Evolutionary conservation across 2,888 invertebrate genomes (phyloP).

Genomic region (Chloroclysta siterata): DNA sequence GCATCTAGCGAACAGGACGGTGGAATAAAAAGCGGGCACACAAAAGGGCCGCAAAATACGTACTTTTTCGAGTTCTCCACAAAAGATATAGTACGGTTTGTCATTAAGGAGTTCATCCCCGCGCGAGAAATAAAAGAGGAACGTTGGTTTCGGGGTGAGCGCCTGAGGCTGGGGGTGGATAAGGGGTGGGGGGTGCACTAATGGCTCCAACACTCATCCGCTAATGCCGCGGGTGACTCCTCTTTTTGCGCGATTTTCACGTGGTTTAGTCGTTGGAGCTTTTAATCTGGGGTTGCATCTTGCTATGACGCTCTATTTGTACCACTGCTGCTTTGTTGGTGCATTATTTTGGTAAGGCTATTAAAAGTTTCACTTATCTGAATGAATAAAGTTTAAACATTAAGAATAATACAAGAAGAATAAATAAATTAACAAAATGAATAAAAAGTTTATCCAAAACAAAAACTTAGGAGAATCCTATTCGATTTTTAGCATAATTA

Average conservation of each 20-base stretch:
- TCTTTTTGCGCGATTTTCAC: conserved; percentile 84
- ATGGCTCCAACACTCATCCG: conserved; percentile 85
- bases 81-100: conserved; percentile 86
- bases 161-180: conserved; percentile 50
- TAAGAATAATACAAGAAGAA: too few species aligned
- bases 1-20: conserved; percentile 57
- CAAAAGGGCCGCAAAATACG: conserved; percentile 85
- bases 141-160: conserved; percentile 69
- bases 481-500: too few species aligned
- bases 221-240: conserved; percentile 85
- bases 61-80: conserved; percentile 84
- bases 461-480: not conserved
- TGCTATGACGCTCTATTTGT: conserved; percentile 74
- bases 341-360: conserved; percentile 24
- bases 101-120: conserved; percentile 86
- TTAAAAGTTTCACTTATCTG: not conserved
- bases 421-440: too few species aligned
- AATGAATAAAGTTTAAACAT: not conserved
- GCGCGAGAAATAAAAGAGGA: conserved; percentile 85
- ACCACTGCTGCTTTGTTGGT: conserved; percentile 48
- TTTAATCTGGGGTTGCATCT: conserved; percentile 83
- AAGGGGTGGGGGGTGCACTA: conserved; percentile 67
- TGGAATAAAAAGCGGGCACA: conserved; percentile 78
- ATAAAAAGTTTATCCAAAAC: not conserved
- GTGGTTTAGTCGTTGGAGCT: conserved; percentile 82